A percentile compares a stretch with the other conserved stretches of the same genome.
phyloP scores from a whole-genome alignment of 2,113 vertebrate species.

The Miniopterus natalensis region DNA sequence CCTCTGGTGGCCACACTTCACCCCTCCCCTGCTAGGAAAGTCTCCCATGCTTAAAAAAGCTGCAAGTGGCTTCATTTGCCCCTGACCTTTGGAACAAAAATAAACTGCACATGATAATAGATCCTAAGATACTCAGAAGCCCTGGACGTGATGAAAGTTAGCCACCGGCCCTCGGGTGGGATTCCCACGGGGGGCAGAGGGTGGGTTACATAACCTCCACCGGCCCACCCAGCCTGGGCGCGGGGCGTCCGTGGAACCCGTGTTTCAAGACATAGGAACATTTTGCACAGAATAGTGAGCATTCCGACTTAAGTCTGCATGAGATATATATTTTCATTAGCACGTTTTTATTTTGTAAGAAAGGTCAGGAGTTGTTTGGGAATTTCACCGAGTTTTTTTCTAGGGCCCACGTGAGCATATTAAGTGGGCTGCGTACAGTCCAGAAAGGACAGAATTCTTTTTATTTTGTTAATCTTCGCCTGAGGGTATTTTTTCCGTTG shows the following conservation, averaged over 20 bases:
- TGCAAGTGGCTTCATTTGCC: background rate
- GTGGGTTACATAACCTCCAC: background rate
- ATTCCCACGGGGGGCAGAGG: background rate
- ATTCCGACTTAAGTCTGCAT: background rate
- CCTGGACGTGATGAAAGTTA: background rate
- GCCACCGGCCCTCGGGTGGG: rapidly evolving
- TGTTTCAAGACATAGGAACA: background rate
- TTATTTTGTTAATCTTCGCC: too few relatives aligned
- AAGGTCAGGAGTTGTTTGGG: background rate
- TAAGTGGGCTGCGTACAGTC: rapidly evolving
- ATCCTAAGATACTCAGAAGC: background rate
- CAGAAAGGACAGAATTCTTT: background rate
- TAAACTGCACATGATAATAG: background rate
- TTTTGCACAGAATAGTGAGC: background rate
- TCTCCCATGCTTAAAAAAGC: background rate
- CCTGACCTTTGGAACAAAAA: slow-evolving; percentile 6
- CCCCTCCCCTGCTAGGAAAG: background rate
- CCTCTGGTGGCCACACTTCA: background rate
- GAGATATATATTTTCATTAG: background rate
- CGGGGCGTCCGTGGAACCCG: background rate
- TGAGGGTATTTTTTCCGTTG: too few relatives aligned
- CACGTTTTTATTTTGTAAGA: background rate
- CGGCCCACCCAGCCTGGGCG: background rate
- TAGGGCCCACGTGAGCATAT: background rate
- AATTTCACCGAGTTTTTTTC: background rate